Evolutionary conservation across 2,113 vertebrate genomes (phyloP).

Genomic region (Colius striatus): DNA sequence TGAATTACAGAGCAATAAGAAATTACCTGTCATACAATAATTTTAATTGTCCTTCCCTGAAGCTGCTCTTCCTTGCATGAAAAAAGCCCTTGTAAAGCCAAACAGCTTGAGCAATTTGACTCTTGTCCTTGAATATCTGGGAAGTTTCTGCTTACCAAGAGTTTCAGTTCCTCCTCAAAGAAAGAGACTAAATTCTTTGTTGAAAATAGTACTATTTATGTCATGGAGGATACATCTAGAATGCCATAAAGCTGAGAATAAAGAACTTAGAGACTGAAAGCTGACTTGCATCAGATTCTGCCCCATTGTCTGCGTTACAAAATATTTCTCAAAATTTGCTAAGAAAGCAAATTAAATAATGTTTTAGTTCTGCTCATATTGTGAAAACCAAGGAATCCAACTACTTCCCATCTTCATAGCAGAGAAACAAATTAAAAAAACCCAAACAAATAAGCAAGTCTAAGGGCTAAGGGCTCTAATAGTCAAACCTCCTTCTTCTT

Average conservation of each 20-base stretch:
- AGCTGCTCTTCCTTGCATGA: neutral
- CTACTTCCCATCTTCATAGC: neutral
- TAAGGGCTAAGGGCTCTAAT: neutral
- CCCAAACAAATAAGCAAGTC: neutral
- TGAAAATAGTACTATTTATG: constrained; percentile 2
- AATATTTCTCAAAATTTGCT: neutral
- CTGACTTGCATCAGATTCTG: neutral
- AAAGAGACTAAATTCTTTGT: neutral
- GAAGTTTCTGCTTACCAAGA: neutral
- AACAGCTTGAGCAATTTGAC: neutral
- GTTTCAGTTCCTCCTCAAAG: constrained; percentile 7
- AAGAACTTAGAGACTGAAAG: constrained; percentile 43
- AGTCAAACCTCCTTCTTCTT: neutral
- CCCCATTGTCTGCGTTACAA: neutral
- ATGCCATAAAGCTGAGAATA: neutral
- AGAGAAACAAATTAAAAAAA: neutral
- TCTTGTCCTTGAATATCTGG: neutral
- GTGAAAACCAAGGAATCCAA: neutral
- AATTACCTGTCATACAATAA: neutral
- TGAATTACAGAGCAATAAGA: neutral
- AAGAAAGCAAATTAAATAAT: neutral
- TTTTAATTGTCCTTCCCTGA: neutral
- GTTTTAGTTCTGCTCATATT: neutral
- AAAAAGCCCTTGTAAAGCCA: neutral
- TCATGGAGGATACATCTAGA: neutral